Percentiles rank a stretch among this genome's conserved stretches.
phyloP scores from a whole-genome alignment of 2,113 vertebrate species.

The Mustelus asterias region DNA sequence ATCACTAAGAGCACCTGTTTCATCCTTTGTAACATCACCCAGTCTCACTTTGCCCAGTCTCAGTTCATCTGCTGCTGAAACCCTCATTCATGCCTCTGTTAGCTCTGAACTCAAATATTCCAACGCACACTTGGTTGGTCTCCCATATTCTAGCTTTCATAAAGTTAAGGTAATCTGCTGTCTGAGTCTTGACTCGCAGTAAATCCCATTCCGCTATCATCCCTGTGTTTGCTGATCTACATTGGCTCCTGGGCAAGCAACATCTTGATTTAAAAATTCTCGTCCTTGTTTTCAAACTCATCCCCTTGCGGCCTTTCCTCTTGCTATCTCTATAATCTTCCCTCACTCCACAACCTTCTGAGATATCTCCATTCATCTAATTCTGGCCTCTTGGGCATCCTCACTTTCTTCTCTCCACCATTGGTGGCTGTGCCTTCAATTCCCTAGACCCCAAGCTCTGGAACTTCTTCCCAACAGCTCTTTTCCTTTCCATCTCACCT shows the following conservation, averaged over 20 bases:
- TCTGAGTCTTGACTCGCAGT: no score
- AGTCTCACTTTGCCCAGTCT: neutral
- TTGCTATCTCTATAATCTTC: neutral
- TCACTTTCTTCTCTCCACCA: neutral
- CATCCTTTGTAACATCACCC: neutral
- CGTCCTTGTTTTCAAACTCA: neutral
- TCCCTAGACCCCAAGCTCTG: neutral
- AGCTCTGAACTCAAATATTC: neutral
- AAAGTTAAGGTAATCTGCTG: neutral
- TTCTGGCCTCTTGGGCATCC: neutral
- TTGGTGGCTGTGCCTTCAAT: neutral
- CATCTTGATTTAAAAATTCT: neutral
- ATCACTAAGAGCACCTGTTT: neutral
- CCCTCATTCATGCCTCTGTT: neutral
- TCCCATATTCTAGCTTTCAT: neutral
- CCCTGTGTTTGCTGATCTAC: neutral
- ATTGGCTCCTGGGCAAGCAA: neutral
- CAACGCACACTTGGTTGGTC: neutral
- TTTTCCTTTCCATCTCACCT: neutral
- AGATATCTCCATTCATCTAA: neutral
- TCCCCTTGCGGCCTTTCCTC: neutral
- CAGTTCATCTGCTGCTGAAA: neutral
- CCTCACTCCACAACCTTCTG: neutral
- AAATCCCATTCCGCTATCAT: neutral
- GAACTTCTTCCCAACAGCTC: neutral